A percentile compares a stretch with the other conserved stretches of the same genome.
Evolutionary conservation across 2,797 vertebrate species (phyloP).

Genomic region (Pelodytes ibericus): DNA sequence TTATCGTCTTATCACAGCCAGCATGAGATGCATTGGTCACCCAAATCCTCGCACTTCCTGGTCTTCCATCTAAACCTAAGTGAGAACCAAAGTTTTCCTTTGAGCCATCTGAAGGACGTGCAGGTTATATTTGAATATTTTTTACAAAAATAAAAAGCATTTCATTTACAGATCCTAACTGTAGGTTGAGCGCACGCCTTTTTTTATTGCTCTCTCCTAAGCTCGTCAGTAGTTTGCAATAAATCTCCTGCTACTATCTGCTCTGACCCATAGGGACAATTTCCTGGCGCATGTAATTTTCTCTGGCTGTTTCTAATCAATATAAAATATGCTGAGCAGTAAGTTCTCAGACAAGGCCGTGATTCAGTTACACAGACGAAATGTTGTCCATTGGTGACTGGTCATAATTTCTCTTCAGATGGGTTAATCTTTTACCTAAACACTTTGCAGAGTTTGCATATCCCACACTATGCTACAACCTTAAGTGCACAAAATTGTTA

Average conservation of each 20-base stretch:
- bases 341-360: background rate
- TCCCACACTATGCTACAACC: background rate
- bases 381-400: background rate
- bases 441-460: background rate
- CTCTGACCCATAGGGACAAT: background rate
- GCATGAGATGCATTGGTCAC: no score
- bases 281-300: slow-evolving; percentile 1
- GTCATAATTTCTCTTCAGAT: slow-evolving; percentile 2
- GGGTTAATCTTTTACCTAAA: slow-evolving; percentile 1
- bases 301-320: background rate
- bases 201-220: background rate
- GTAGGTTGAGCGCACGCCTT: no score
- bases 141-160: no score
- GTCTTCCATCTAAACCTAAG: no score
- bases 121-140: no score
- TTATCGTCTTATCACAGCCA: no score
- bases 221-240: background rate
- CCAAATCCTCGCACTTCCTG: no score
- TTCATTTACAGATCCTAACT: no score
- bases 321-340: background rate
- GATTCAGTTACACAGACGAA: background rate
- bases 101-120: no score
- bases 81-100: no score
- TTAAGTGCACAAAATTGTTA: no score
- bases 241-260: background rate